Conservation (phyloP, 2,113 vertebrate genomes). For the Syngnathus floridae region DNA sequence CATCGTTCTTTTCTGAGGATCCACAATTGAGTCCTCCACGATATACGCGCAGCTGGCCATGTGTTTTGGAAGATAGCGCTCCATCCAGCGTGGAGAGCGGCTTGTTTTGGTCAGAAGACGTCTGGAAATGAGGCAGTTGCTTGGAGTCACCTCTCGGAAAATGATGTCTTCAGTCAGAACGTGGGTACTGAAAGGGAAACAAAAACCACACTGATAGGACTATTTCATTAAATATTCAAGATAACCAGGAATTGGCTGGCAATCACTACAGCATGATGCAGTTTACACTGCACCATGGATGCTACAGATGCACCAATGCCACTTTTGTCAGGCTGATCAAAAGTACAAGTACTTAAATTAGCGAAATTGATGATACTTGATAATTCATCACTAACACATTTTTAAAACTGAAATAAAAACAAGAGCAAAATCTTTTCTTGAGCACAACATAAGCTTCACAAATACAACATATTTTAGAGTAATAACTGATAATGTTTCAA, state of each 20-base stretch:
- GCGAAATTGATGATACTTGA: too few relatives aligned
- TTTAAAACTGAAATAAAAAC: too few relatives aligned
- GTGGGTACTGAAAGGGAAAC: constrained; percentile 78
- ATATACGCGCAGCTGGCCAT: constrained; percentile 90
- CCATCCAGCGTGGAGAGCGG: constrained; percentile 89
- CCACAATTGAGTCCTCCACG: constrained; percentile 93
- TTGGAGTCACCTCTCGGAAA: constrained; percentile 88
- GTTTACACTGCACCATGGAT: background rate
- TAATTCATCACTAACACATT: too few relatives aligned
- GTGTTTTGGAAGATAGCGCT: constrained; percentile 85
- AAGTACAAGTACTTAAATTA: too few relatives aligned
- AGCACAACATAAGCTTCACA: too few relatives aligned
- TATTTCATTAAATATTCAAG: background rate
- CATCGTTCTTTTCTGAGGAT: constrained; percentile 87
- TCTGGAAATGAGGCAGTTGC: constrained; percentile 90
- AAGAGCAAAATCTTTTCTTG: too few relatives aligned
- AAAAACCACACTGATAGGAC: background rate
- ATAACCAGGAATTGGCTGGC: background rate
- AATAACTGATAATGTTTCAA: too few relatives aligned
- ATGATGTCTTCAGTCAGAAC: constrained; percentile 95
- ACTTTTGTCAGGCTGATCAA: too few relatives aligned
- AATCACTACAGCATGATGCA: background rate
- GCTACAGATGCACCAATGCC: background rate
- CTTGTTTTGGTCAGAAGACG: constrained; percentile 96
- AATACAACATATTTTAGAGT: too few relatives aligned